Percentiles rank a stretch among this genome's conserved stretches.
phyloP scores from a whole-genome alignment of 2,888 invertebrate species.

The Eristalis intricaria region DNA sequence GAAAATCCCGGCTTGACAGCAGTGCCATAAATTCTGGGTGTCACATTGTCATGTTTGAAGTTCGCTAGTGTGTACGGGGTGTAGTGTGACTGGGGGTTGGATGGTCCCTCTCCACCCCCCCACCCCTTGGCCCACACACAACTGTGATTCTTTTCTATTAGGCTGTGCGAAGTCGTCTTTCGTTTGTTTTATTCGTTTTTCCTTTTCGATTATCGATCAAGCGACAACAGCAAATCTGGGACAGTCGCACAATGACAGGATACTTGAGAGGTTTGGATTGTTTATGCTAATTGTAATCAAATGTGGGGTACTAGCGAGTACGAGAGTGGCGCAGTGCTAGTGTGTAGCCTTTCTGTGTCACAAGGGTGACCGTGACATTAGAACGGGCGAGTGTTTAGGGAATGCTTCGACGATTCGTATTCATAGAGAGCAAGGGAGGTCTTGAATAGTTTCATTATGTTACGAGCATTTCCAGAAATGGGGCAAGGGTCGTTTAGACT shows the following conservation, averaged over 20 bases:
- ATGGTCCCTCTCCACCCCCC: background rate
- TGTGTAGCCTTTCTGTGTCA: constrained; percentile 4
- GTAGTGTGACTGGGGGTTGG: background rate
- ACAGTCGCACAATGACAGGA: constrained; percentile 60
- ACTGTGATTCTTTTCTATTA: constrained; percentile 43
- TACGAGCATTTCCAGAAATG: no score
- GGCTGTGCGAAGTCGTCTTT: constrained; percentile 24
- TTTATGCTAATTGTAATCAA: constrained; percentile 43
- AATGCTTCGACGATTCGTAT: background rate
- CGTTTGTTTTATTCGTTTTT: constrained; percentile 2
- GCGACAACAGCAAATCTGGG: constrained; percentile 54
- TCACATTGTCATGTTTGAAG: constrained; percentile 65
- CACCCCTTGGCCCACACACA: no score
- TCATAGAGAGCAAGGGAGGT: background rate
- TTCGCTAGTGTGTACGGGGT: background rate
- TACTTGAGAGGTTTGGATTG: constrained; percentile 17
- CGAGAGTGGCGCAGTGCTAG: constrained; percentile 8
- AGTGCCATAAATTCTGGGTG: constrained; percentile 65
- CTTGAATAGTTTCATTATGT: no score
- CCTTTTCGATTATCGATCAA: constrained; percentile 59
- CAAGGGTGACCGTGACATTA: constrained; percentile 3
- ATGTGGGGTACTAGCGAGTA: background rate
- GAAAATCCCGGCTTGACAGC: constrained; percentile 67
- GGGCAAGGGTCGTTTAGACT: no score
- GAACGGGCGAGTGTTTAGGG: background rate